Percentiles rank a stretch among this genome's conserved stretches.
Conservation (phyloP, 2,113 vertebrate genomes). For the crab-eating macaque (Macaca fascicularis) region T2T-MFA8v1.1 NC_088380.1:55987001-55987500, state of each 20-base stretch:
- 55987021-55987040: constrained; percentile 89
- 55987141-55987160: background rate
- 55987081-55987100: background rate
- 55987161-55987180: background rate
- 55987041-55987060: constrained; percentile 92
- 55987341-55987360: constrained; percentile 74
- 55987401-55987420: background rate
- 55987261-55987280: constrained; percentile 94
- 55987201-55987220: background rate
- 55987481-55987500: background rate
- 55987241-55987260: constrained; percentile 74
- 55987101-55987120: background rate
- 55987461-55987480: background rate
- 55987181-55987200: background rate
- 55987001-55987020: constrained; percentile 80
- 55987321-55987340: constrained; percentile 81
- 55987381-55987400: constrained; percentile 23
- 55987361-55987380: constrained; percentile 74
- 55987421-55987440: background rate
- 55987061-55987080: constrained; percentile 63
- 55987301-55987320: constrained; percentile 92
- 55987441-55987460: background rate
- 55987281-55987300: constrained; percentile 94
- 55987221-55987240: background rate
- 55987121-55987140: background rate